Base-by-base conservation (phyloP, 2,797 vertebrate genomes). In the Enteromius radiatus region DNA sequence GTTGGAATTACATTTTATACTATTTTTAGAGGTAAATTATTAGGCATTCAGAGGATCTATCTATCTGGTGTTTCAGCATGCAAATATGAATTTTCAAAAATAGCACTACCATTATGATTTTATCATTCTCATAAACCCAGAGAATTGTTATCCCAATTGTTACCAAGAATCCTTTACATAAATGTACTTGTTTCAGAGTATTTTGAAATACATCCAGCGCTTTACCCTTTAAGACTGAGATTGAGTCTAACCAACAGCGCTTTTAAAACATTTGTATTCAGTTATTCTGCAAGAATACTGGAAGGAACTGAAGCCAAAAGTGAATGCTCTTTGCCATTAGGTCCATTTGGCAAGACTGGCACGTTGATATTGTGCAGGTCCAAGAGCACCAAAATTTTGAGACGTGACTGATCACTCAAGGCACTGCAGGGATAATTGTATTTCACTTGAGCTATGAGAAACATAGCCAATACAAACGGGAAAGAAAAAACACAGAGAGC, bases 401-500 rank as follows among this genome's bases (percentile, higher is more conserved):
- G 89, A 92, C 88, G 88, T 94, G 92, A 94, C 92, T 92, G 93
- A 93, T 93, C 89, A 85, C 82, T 75, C 86, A 82, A 86, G 79
- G 85, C 88, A 86, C 88, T 91, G 88, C 79, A 85, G 86, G 85
- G 83, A 89, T 73, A 89, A 93, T 91, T 92, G 90, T 92, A 90
- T 93, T 93, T 93, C 89, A 90, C 89, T 85, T 92, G 87, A 88
- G 89, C 89, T 89, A 59, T 68, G 77, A 52, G 86, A 86, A 88
- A 88, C 84, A 86, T 87, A 89, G 90, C 92, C 91, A 93, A 88
- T 88, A 89, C 87, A 94, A 94, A 93, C 90, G 89, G 89, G 88
- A 93, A 88, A 84, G 84, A 84, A 88, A 90, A 92, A 93, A 94
- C 86, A 93, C 63, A 83, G 85, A 78, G 87, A 82, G 47, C 85